Percentiles rank a stretch among this genome's conserved stretches.
Evolutionary conservation across 2,888 invertebrate species (phyloP).

Genomic region (Antheraea assamensis): DNA sequence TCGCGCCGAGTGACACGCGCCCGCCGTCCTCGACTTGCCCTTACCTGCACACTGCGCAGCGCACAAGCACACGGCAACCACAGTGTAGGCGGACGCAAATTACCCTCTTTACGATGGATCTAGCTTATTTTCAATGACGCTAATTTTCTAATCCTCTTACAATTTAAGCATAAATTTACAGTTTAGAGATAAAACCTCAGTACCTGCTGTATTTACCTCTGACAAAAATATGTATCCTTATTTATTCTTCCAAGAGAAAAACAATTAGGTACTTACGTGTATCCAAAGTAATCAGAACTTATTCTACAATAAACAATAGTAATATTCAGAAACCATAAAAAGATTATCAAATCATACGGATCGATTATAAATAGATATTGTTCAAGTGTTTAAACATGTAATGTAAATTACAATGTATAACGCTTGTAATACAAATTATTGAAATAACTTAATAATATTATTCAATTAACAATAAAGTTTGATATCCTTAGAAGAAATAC

Average conservation of each 20-base stretch:
- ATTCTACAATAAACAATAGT: neutral
- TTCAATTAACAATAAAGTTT: neutral
- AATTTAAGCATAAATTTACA: conserved; percentile 44
- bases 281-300: neutral
- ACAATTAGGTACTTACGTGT: neutral
- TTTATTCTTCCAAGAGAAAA: neutral
- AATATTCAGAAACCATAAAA: neutral
- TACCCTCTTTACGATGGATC: conserved; percentile 46
- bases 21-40: conserved; percentile 24
- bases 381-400: too few relatives aligned
- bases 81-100: conserved; percentile 44
- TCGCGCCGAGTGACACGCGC: conserved; percentile 68
- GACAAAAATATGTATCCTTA: neutral
- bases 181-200: conserved; percentile 32
- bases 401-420: too few relatives aligned
- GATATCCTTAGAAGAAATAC: neutral
- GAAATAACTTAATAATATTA: neutral
- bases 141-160: conserved; percentile 62
- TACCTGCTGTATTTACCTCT: neutral
- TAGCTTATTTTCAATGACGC: conserved; percentile 42
- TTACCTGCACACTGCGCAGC: conserved; percentile 23
- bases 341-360: neutral
- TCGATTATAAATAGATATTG: too few relatives aligned
- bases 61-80: conserved; percentile 3
- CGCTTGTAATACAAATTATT: too few relatives aligned